These are phyloP conservation scores for Hassar affinis DNA, from an alignment of 2,113 vertebrate genomes.

Conservation along the genomic window DNA sequence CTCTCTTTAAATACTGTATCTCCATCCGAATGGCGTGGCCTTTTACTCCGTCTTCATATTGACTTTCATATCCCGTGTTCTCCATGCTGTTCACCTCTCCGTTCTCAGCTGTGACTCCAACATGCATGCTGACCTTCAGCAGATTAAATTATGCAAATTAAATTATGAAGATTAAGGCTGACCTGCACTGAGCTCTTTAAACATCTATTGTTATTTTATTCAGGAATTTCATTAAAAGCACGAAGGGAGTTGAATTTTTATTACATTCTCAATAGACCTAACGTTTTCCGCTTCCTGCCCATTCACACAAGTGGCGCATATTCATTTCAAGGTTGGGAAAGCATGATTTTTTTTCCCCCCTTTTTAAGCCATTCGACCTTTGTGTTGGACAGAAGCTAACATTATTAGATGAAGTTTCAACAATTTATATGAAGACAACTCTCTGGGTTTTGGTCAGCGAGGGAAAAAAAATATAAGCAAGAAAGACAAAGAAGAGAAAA, in stretches of 20 bases:
- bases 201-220: constrained; percentile 13
- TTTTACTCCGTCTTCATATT: not conserved
- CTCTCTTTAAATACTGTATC: not conserved
- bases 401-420: not conserved
- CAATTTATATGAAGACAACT: not conserved
- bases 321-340: not conserved
- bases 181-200: constrained; percentile 9
- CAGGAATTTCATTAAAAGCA: constrained; percentile 10
- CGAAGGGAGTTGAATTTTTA: not conserved
- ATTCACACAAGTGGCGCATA: not conserved
- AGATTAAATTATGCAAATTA: constrained; percentile 42
- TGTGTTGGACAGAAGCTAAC: not conserved
- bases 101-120: not conserved
- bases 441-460: no score
- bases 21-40: not conserved
- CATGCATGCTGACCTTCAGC: constrained; percentile 30
- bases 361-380: not conserved
- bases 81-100: not conserved
- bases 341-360: not conserved
- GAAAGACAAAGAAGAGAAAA: not conserved
- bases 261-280: not conserved
- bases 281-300: not conserved
- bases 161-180: constrained; percentile 19
- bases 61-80: not conserved
- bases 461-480: not conserved